phyloP scores from a whole-genome alignment of 2,888 invertebrate genomes.

The Brachyptera putata region DNA sequence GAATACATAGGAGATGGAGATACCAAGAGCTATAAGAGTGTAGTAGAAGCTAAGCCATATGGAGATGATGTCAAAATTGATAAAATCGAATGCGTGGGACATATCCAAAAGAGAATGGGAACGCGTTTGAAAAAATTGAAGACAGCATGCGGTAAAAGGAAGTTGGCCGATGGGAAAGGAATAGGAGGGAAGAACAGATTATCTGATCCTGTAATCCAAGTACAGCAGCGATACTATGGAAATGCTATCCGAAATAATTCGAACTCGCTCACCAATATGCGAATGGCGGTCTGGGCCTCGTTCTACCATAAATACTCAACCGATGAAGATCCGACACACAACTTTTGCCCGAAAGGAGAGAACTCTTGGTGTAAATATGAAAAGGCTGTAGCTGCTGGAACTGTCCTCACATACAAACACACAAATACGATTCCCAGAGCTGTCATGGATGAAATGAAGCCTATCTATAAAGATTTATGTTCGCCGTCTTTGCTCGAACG shows the following conservation, averaged over 20 bases:
- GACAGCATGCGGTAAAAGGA: not conserved
- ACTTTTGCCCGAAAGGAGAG: constrained; percentile 22
- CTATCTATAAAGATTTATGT: not conserved
- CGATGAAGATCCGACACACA: constrained; percentile 24
- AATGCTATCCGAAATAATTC: constrained; percentile 20
- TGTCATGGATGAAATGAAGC: constrained; percentile 7
- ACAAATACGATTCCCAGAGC: not conserved
- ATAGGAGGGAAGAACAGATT: not conserved
- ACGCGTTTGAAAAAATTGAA: constrained; percentile 25
- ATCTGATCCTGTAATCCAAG: not conserved
- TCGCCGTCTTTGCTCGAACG: not conserved
- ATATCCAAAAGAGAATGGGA: constrained; percentile 34
- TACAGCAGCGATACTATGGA: constrained; percentile 12
- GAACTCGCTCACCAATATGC: constrained; percentile 17
- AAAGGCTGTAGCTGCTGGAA: not conserved
- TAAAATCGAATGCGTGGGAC: constrained; percentile 31
- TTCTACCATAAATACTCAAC: constrained; percentile 24
- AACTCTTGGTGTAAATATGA: constrained; percentile 26
- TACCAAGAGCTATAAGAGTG: constrained; percentile 21
- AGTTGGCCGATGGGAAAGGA: not conserved
- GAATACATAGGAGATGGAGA: constrained; percentile 33
- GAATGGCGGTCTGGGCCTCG: constrained; percentile 24
- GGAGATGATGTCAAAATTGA: constrained; percentile 26
- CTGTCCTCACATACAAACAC: not conserved
- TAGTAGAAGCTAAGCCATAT: constrained; percentile 31